Percentiles rank a stretch among this genome's conserved stretches.
Conservation (phyloP, 2,888 invertebrate species). For the Heteropelma amictum region DNA sequence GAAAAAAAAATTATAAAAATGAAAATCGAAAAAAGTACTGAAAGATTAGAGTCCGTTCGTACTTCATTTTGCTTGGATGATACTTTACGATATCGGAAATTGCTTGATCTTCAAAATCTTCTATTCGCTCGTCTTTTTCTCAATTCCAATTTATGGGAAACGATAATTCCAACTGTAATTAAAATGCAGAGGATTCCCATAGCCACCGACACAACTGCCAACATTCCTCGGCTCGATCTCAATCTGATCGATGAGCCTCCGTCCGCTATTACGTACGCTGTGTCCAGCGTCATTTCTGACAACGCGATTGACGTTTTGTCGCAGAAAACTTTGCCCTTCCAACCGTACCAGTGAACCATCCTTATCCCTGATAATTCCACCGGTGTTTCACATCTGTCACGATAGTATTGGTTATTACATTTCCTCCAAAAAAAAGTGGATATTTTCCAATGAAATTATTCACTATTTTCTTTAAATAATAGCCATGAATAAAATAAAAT, state of each 20-base stretch:
- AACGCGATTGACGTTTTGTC: constrained; percentile 60
- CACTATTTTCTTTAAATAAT: too few species aligned
- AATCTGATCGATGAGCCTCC: constrained; percentile 57
- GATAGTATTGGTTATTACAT: constrained; percentile 19
- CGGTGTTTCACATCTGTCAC: constrained; percentile 80
- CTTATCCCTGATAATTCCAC: constrained; percentile 78
- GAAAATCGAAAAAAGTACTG: too few species aligned
- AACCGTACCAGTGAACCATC: constrained; percentile 82
- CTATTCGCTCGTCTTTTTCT: constrained; percentile 67
- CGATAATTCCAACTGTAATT: constrained; percentile 65
- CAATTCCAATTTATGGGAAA: constrained; percentile 60
- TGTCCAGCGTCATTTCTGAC: constrained; percentile 56
- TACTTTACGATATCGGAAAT: neutral
- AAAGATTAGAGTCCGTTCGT: neutral
- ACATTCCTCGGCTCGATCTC: constrained; percentile 64
- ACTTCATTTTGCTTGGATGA: neutral
- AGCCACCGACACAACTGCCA: constrained; percentile 62
- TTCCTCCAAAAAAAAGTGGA: neutral
- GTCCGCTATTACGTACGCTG: constrained; percentile 50
- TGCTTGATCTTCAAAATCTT: constrained; percentile 64
- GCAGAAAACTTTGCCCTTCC: constrained; percentile 80
- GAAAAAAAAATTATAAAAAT: neutral
- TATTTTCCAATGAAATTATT: neutral
- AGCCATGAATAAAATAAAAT: too few species aligned
- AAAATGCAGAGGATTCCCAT: constrained; percentile 62